Conservation (phyloP, 2,797 vertebrate species). For the Rhyacichthys aspro region DNA sequence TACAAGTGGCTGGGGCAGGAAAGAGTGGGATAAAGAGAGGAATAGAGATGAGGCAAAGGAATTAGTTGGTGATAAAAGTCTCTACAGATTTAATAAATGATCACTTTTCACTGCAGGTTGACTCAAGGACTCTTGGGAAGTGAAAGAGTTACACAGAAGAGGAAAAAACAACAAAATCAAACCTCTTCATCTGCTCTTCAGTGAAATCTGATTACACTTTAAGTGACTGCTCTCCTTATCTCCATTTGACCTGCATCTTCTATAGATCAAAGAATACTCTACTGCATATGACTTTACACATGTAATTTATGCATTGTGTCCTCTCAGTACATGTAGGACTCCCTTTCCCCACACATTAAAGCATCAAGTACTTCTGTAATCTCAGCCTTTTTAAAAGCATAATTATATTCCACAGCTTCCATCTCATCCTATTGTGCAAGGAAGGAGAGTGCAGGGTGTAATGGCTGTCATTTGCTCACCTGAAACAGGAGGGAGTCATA, state of each 20-base stretch:
- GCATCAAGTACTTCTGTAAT: constrained; percentile 62
- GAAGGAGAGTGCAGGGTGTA: constrained; percentile 62
- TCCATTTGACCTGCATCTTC: constrained; percentile 5
- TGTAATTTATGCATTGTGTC: constrained; percentile 43
- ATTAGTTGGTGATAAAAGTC: constrained; percentile 77
- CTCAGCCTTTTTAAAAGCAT: constrained; percentile 59
- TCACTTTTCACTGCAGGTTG: constrained; percentile 63
- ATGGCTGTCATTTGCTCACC: constrained; percentile 76
- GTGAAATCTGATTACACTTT: constrained; percentile 11
- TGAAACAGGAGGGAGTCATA: constrained; percentile 70
- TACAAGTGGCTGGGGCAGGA: constrained; percentile 53
- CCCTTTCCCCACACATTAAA: constrained; percentile 58
- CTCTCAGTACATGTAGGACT: constrained; percentile 33
- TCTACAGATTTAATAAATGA: constrained; percentile 72
- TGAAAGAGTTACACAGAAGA: constrained; percentile 18
- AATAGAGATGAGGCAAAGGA: constrained; percentile 64
- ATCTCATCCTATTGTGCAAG: constrained; percentile 58
- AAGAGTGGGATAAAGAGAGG: constrained; percentile 60
- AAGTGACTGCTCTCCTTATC: not conserved
- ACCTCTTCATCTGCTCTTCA: constrained; percentile 29
- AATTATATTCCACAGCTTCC: constrained; percentile 61
- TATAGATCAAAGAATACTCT: constrained; percentile 6
- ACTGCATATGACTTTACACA: constrained; percentile 7
- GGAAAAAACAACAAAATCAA: constrained; percentile 47
- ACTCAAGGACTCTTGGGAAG: constrained; percentile 48